These are phyloP conservation scores for Patiria miniata DNA, from an alignment of 35 echinoderm and acorn worm genomes.

Conservation along the genomic window DNA sequence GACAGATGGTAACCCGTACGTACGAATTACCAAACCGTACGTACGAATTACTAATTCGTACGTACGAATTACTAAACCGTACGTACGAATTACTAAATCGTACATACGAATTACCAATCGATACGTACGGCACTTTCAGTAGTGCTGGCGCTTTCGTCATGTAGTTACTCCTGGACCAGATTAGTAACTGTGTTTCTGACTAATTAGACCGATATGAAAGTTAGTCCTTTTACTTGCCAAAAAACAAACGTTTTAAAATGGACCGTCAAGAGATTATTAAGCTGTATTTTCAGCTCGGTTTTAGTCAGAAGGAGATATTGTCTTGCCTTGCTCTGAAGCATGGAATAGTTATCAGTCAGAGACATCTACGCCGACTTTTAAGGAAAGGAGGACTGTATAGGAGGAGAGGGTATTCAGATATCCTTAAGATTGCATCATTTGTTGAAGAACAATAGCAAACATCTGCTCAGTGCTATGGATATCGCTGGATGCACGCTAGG, in stretches of 20 bases:
- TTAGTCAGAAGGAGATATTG: constrained; percentile 21
- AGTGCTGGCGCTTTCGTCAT: no score
- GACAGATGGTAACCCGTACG: no score
- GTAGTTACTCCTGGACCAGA: no score
- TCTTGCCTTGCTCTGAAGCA: constrained; percentile 11
- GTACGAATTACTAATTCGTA: no score
- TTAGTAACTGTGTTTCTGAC: no score
- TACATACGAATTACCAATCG: no score
- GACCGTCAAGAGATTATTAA: neutral
- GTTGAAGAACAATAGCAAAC: neutral
- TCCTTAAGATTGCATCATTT: neutral
- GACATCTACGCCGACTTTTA: neutral
- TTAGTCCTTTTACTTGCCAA: no score
- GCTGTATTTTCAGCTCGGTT: constrained; percentile 10
- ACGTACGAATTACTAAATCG: no score
- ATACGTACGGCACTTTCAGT: no score
- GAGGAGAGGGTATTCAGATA: constrained; percentile 7
- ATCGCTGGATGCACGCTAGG: constrained; percentile 19
- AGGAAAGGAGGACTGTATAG: neutral
- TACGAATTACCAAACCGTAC: no score
- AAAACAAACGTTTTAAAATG: neutral
- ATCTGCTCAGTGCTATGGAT: constrained; percentile 21
- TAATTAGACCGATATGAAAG: no score
- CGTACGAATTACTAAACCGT: no score
- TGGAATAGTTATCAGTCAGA: constrained; percentile 5